A percentile compares a stretch with the other conserved stretches of the same genome.
These are phyloP conservation scores for Galeopsomyia nigrocyanea DNA, from an alignment of 2,888 invertebrate genomes.

Conservation along the genomic window DNA sequence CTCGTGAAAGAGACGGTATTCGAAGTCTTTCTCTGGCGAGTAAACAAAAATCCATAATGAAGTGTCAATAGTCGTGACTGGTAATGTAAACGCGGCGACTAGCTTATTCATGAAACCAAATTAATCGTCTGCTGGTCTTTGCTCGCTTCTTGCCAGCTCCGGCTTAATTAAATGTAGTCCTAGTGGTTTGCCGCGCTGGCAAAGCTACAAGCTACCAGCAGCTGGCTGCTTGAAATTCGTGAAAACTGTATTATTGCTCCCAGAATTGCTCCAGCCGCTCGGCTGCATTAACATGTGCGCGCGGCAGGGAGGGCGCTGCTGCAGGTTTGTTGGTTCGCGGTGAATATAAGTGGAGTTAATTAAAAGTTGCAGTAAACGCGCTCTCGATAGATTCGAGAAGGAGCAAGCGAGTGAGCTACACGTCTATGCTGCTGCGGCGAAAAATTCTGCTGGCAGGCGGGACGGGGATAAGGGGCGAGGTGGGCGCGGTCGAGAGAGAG, in stretches of 20 bases:
- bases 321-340: background rate
- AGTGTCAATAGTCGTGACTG: conserved; percentile 43
- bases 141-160: too few species aligned
- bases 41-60: conserved; percentile 37
- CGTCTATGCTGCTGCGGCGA: background rate
- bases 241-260: too few species aligned
- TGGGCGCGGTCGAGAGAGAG: conserved; percentile 33
- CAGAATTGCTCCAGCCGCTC: background rate
- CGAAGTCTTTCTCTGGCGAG: background rate
- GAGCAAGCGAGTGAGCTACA: too few species aligned
- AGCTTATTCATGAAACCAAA: conserved; percentile 19
- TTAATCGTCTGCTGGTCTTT: background rate
- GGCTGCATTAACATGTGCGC: background rate
- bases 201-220: too few species aligned
- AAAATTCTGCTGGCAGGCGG: too few species aligned
- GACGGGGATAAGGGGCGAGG: background rate
- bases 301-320: background rate
- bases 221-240: too few species aligned
- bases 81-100: background rate
- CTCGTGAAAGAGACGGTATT: too few species aligned
- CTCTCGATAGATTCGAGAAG: background rate
- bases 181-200: too few species aligned
- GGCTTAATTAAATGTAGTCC: too few species aligned
- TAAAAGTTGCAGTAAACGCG: background rate
- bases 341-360: too few species aligned